Percentiles rank a stretch among this genome's conserved stretches.
These are phyloP conservation scores for Meandrina meandrites DNA, from an alignment of 92 coral and sea anemone species.

Conservation along the genomic window DNA sequence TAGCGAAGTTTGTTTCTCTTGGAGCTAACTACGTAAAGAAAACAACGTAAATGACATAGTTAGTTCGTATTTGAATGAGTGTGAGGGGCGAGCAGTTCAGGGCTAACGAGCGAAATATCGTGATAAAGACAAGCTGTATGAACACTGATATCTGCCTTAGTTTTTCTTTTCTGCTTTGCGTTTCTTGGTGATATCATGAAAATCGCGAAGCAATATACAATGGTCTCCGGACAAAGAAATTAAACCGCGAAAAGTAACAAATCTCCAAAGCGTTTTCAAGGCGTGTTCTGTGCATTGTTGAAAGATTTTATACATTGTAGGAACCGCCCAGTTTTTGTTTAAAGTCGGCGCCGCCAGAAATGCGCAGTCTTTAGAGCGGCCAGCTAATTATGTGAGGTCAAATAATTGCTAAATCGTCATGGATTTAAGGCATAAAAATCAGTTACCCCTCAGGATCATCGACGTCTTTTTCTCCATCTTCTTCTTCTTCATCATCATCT, in stretches of 20 bases:
- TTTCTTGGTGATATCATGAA: neutral
- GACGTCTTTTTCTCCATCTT: neutral
- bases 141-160: neutral
- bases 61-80: too few relatives aligned
- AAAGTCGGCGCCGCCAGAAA: too few relatives aligned
- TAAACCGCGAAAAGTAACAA: neutral
- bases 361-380: too few relatives aligned
- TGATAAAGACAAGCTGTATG: too few relatives aligned
- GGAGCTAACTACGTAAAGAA: too few relatives aligned
- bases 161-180: neutral
- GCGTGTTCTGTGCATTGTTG: neutral
- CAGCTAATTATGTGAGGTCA: neutral
- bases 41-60: too few relatives aligned
- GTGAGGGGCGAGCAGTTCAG: too few relatives aligned
- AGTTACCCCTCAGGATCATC: neutral
- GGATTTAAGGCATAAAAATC: neutral
- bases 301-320: neutral
- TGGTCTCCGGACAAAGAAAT: neutral
- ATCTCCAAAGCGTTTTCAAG: neutral
- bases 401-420: neutral
- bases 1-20: too few relatives aligned
- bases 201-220: neutral
- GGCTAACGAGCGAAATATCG: too few relatives aligned
- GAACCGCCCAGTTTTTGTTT: too few relatives aligned
- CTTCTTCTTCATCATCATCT: slow-evolving; percentile 2